Base-by-base conservation (phyloP, 2,888 invertebrate species). In the Drosophila buzzatii region DNA sequence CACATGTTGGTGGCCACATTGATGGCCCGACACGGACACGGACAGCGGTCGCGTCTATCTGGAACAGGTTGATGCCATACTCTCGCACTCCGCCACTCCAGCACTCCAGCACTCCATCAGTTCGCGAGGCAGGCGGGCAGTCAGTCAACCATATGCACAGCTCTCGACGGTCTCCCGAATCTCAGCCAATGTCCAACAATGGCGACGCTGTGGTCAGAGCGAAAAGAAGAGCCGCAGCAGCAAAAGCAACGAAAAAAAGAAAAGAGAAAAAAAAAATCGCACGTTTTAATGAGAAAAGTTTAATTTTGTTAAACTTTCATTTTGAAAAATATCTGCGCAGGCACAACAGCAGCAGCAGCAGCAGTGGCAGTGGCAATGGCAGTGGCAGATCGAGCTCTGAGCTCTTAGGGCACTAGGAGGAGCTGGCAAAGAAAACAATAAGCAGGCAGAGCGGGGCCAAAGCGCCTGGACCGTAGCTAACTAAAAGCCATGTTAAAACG, bases 271-370 rank as follows among this genome's bases (percentile, higher is more conserved):
- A 87, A 44, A 42, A 18, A 84, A 88, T 85, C 81, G 90, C 90
- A 91, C 90, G 89, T 91, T 91, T 91, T 91, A 91, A 91, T 91
- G 91, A 91, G 91, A 91, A 91, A 91, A 91, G 91, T 91, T 91
- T 91, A 91, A 91, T 91, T 91, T 89, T 85, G 91, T 91, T 89
- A 87, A 89, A 91, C 79, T 90, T 91, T 85, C 91, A 85, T 85
- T 90, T 91, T 82, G 78, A 84, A 90, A 88, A 87, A 82, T 84
- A 81, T 87, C 88, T 80, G 81, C 76, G 72, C 82, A 70, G 81
- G 70, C 85, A 65, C 79, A 82, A 72, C 62, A 39, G 8, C 73
- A 56, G 67, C 58, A 37, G 39, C 58, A 44, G 47, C 61, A 37
- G 18, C 57, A 49, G 61, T 47, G 18, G 18, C 33, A 18, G 37